Evolutionary conservation across 2,888 invertebrate genomes (phyloP).

Genomic region (Frankliniella intonsa): DNA sequence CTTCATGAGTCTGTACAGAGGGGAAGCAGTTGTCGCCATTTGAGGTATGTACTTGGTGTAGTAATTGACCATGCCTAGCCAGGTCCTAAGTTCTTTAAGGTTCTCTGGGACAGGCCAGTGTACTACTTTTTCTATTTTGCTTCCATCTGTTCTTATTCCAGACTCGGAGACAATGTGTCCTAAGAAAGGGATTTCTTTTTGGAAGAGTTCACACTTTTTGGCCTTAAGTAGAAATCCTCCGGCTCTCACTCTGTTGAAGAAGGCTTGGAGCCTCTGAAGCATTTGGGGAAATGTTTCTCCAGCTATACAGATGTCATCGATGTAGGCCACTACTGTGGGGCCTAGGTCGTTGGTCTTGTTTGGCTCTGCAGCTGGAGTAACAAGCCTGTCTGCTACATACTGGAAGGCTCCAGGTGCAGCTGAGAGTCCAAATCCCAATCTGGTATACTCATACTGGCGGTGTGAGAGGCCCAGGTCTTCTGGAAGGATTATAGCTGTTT

Average conservation of each 20-base stretch:
- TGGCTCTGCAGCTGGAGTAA: neutral
- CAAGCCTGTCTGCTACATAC: neutral
- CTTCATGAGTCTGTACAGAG: conserved; percentile 2
- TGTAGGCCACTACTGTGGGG: conserved; percentile 28
- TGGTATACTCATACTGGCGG: neutral
- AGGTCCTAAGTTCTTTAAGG: conserved; percentile 30
- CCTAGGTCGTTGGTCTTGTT: neutral
- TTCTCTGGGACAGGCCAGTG: conserved; percentile 30
- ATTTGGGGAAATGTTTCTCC: conserved; percentile 25
- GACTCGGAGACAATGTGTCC: conserved; percentile 28
- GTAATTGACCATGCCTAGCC: conserved; percentile 27
- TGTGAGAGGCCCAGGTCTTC: neutral
- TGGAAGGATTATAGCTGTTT: conserved; percentile 28
- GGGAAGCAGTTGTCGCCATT: neutral
- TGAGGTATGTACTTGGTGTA: conserved; percentile 27
- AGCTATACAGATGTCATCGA: conserved; percentile 32
- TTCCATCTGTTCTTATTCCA: neutral
- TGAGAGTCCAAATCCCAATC: neutral
- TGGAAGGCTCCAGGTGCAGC: neutral
- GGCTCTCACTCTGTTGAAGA: conserved; percentile 15
- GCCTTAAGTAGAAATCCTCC: conserved; percentile 27
- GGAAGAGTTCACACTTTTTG: conserved; percentile 31
- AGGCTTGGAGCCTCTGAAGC: neutral
- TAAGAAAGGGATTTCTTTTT: conserved; percentile 24
- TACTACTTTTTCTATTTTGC: neutral